Conservation (phyloP, 2,113 vertebrate genomes). For the Lates calcarifer region DNA sequence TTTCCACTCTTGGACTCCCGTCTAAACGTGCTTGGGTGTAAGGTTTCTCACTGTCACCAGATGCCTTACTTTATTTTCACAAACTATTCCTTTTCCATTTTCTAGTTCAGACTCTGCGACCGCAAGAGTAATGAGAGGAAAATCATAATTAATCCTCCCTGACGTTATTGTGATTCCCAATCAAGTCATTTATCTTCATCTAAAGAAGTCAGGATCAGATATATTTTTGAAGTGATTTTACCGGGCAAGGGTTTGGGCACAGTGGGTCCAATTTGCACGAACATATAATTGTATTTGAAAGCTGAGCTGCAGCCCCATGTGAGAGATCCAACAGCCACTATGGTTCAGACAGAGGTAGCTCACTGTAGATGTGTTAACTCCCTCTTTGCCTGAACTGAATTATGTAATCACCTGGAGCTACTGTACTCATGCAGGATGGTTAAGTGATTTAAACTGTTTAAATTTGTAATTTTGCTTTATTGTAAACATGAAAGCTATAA, state of each 20-base stretch:
- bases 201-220: constrained; percentile 29
- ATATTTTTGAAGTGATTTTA: constrained; percentile 27
- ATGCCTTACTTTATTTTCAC: constrained; percentile 54
- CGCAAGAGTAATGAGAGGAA: constrained; percentile 30
- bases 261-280: constrained; percentile 43
- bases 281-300: constrained; percentile 66
- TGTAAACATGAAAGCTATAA: constrained; percentile 33
- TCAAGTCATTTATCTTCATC: constrained; percentile 56
- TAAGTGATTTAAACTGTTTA: constrained; percentile 5
- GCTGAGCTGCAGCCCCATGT: constrained; percentile 21
- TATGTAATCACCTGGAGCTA: constrained; percentile 42
- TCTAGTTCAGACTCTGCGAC: constrained; percentile 26
- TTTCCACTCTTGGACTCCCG: constrained; percentile 19
- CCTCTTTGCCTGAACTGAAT: constrained; percentile 34
- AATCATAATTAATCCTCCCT: constrained; percentile 42
- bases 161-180: constrained; percentile 17
- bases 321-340: constrained; percentile 35
- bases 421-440: constrained; percentile 7
- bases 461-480: constrained; percentile 24
- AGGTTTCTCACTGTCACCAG: constrained; percentile 41
- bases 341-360: constrained; percentile 62
- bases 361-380: constrained; percentile 55
- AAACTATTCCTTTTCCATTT: constrained; percentile 18
- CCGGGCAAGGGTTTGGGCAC: constrained; percentile 11
- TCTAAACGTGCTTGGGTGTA: not conserved